phyloP scores from a whole-genome alignment of 2,797 vertebrate species.

The Galaxias olidus region DNA sequence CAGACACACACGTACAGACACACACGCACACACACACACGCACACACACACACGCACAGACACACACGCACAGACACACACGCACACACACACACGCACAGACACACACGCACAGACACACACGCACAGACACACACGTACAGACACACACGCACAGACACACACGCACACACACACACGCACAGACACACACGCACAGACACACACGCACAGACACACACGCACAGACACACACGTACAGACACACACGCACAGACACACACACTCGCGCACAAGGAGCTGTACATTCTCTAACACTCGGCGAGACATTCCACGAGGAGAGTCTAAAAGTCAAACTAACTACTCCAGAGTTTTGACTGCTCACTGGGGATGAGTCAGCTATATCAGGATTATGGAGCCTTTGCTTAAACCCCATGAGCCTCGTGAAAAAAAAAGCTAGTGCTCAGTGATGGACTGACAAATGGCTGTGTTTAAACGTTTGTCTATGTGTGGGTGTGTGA shows the following conservation, averaged over 20 bases:
- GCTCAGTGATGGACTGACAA: too few species aligned
- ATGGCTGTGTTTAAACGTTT: too few species aligned
- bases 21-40: neutral
- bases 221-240: neutral
- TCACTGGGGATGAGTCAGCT: too few species aligned
- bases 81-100: too few species aligned
- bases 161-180: too few species aligned
- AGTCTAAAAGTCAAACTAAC: too few species aligned
- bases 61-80: neutral
- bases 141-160: conserved; percentile 1
- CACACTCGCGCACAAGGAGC: too few species aligned
- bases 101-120: neutral
- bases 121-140: neutral
- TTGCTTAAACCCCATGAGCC: too few species aligned
- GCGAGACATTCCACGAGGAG: too few species aligned
- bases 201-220: neutral
- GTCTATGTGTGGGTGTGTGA: neutral
- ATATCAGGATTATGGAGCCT: too few species aligned
- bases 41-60: conserved; percentile 1
- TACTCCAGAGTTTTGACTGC: too few species aligned
- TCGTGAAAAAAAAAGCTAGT: too few species aligned
- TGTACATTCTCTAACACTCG: neutral
- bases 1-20: conserved; percentile 1
- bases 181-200: neutral
- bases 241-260: neutral